phyloP scores from a whole-genome alignment of 2,113 vertebrate genomes.

The Siphamia tubifer region DNA sequence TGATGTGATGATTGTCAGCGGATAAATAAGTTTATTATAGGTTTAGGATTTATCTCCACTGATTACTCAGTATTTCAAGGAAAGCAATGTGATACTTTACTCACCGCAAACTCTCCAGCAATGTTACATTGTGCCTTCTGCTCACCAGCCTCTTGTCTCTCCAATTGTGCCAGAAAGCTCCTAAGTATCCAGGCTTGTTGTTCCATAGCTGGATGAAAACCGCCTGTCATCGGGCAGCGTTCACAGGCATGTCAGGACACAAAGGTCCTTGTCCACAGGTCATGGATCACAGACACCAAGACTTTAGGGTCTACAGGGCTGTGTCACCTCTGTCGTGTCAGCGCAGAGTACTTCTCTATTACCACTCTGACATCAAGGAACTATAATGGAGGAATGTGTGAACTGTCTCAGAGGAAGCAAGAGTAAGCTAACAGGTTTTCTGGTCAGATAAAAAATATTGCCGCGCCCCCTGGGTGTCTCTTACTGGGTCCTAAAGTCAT shows the following conservation, averaged over 20 bases:
- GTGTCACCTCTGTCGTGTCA: slow-evolving; percentile 4
- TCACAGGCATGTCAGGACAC: slow-evolving; percentile 68
- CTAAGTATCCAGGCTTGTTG: slow-evolving; percentile 69
- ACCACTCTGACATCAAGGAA: slow-evolving; percentile 46
- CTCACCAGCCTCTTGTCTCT: slow-evolving; percentile 56
- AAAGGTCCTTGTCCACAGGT: slow-evolving; percentile 20
- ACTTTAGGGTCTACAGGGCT: neutral
- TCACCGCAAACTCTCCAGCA: slow-evolving; percentile 76
- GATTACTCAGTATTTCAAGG: neutral
- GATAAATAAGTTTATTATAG: neutral
- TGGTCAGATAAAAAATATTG: slow-evolving; percentile 75
- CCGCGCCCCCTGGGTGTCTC: slow-evolving; percentile 59
- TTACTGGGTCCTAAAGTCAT: slow-evolving; percentile 79
- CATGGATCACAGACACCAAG: neutral
- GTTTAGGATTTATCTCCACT: neutral
- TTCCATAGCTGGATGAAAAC: slow-evolving; percentile 67
- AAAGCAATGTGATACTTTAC: slow-evolving; percentile 35
- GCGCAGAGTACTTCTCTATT: slow-evolving; percentile 49
- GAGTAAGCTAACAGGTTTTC: slow-evolving; percentile 77
- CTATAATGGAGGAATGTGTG: slow-evolving; percentile 48
- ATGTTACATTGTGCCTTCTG: slow-evolving; percentile 39
- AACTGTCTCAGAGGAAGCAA: slow-evolving; percentile 66
- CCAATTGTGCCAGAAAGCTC: slow-evolving; percentile 60
- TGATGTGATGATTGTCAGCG: neutral
- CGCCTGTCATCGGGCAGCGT: slow-evolving; percentile 17